phyloP scores from a whole-genome alignment of 2,113 vertebrate species.

The Hypocryptadius cinnamomeus region DNA sequence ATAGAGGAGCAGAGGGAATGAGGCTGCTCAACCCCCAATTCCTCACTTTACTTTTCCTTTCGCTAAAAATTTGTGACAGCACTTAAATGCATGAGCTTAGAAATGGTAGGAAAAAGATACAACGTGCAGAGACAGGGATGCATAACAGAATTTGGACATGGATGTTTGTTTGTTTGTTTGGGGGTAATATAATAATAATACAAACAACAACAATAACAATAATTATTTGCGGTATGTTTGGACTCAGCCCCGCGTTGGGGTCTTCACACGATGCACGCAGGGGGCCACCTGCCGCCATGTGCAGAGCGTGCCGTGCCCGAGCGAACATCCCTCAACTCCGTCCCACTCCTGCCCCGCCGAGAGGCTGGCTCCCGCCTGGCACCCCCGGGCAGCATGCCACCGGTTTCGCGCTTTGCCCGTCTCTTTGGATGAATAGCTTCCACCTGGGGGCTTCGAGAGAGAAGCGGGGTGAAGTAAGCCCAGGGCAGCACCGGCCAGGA shows the following conservation, averaged over 20 bases:
- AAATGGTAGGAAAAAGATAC: not conserved
- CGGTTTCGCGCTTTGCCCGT: not conserved
- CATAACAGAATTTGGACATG: not conserved
- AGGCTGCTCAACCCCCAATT: not conserved
- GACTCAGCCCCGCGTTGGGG: not conserved
- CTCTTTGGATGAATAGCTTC: not conserved
- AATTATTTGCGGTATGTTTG: not conserved
- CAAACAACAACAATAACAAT: not conserved
- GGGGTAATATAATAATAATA: too few species aligned
- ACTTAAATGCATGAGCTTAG: not conserved
- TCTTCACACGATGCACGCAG: not conserved
- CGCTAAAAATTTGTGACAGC: not conserved
- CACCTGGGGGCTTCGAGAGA: not conserved
- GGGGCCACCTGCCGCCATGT: not conserved
- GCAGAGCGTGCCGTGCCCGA: not conserved
- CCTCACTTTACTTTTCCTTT: not conserved
- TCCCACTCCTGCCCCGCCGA: not conserved
- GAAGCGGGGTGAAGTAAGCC: not conserved
- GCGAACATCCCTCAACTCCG: not conserved
- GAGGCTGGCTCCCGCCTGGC: not conserved
- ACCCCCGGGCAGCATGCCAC: not conserved
- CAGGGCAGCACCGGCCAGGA: not conserved
- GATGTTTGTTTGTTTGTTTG: not conserved
- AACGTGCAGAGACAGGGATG: not conserved
- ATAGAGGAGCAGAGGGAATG: not conserved